Percentiles rank a stretch among this genome's conserved stretches.
Evolutionary conservation across 2,888 invertebrate species (phyloP).

Genomic region (Bombylius discolor): DNA sequence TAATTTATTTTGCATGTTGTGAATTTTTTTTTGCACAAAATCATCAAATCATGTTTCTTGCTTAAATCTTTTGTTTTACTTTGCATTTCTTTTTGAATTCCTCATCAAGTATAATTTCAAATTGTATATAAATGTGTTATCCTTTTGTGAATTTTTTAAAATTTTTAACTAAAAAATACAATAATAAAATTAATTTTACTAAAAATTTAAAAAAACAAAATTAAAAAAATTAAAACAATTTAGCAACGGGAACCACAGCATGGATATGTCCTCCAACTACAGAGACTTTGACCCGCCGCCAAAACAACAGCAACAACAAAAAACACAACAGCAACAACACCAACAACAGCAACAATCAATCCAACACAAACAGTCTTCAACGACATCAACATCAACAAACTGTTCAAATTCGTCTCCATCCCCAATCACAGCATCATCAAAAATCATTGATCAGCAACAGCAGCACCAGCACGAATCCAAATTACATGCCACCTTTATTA

Average conservation of each 20-base stretch:
- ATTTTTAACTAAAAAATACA: too few relatives aligned
- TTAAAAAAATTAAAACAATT: neutral
- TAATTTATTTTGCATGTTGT: too few relatives aligned
- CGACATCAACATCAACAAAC: slow-evolving; percentile 22
- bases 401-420: slow-evolving; percentile 21
- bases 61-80: neutral
- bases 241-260: slow-evolving; percentile 23
- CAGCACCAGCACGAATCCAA: slow-evolving; percentile 16
- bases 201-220: too few relatives aligned
- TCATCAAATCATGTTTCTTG: neutral
- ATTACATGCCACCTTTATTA: slow-evolving; percentile 20
- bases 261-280: slow-evolving; percentile 34
- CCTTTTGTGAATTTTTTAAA: too few relatives aligned
- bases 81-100: too few relatives aligned
- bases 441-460: slow-evolving; percentile 19
- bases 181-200: too few relatives aligned
- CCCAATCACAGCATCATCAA: slow-evolving; percentile 9
- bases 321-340: slow-evolving; percentile 15
- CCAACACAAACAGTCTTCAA: slow-evolving; percentile 13
- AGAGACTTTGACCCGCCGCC: slow-evolving; percentile 32
- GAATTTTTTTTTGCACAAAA: too few relatives aligned
- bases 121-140: neutral
- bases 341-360: slow-evolving; percentile 17
- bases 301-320: slow-evolving; percentile 21
- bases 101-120: neutral